phyloP scores from a whole-genome alignment of 2,888 invertebrate genomes.

The Mythimna lalbum region DNA sequence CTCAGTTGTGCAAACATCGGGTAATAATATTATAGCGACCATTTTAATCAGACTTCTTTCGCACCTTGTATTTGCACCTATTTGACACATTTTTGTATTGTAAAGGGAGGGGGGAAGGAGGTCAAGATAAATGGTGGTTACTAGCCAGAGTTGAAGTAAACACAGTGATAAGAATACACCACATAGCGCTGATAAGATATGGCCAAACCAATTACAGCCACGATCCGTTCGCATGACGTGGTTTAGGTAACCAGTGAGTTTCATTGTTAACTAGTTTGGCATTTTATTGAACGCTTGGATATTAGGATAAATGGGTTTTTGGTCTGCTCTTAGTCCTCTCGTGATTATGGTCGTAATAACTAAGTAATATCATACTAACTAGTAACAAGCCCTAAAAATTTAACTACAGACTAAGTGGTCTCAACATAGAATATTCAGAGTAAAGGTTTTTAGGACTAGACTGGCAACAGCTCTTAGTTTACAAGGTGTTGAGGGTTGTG shows the following conservation, averaged over 20 bases:
- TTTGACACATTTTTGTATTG: slow-evolving; percentile 22
- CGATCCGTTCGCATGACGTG: slow-evolving; percentile 68
- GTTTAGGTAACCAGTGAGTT: slow-evolving; percentile 63
- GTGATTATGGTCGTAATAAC: not conserved
- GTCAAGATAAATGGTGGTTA: slow-evolving; percentile 50
- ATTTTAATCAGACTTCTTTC: slow-evolving; percentile 56
- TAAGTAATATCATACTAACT: not conserved
- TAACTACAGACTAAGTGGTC: not conserved
- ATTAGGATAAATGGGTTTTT: not conserved
- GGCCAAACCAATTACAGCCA: slow-evolving; percentile 76
- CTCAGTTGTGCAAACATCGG: slow-evolving; percentile 79
- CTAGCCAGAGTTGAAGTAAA: slow-evolving; percentile 71
- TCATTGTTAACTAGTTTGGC: slow-evolving; percentile 33
- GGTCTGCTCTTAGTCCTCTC: not conserved
- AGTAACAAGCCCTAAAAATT: not conserved
- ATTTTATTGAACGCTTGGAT: slow-evolving; percentile 23
- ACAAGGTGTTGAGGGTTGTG: too few relatives aligned
- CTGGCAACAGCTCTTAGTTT: too few relatives aligned
- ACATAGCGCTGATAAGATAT: slow-evolving; percentile 78
- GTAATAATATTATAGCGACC: slow-evolving; percentile 66
- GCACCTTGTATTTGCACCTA: slow-evolving; percentile 36
- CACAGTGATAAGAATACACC: slow-evolving; percentile 74
- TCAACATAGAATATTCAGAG: not conserved
- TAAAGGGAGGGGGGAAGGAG: slow-evolving; percentile 31
- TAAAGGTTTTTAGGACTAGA: too few relatives aligned